Evolutionary conservation across 2,797 vertebrate genomes (phyloP), one percentile per base, ranked within the genome.

Genomic region (Mareca penelope): DNA sequence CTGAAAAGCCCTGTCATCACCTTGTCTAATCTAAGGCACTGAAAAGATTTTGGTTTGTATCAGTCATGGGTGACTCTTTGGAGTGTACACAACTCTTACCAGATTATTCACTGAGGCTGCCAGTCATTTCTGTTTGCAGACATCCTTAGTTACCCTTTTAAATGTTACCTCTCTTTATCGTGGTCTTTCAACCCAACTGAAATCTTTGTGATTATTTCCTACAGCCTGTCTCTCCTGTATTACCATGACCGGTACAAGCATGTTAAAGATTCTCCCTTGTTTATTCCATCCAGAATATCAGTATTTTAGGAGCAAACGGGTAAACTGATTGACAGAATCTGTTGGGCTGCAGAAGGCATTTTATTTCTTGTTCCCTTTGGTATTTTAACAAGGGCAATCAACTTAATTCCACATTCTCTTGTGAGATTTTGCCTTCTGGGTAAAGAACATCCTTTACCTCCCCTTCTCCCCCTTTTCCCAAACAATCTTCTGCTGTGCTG

Each of bases 371-470:
- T 48, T 95, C 64, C 64, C 50, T 93, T 63, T 79, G 65, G 65
- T 75, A 59, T 91, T 96, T 95, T 86, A 88, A 86, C 86, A 67
- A 91, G 93, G n/a, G 17, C 42, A 37, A 89, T 87, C 57, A 86
- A 68, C 53, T 55, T 82, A 73, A 93, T 94, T 87, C 73, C 84
- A 67, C 79, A 26, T 85, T 83, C 69, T 81, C 55, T 84, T 63
- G 15, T 57, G 70, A 85, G 68, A 69, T 84, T 93, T 82, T 94
- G 78, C 79, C 82, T 92, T 95, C 91, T 96, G 75, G 52, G 4
- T 94, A 89, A 94, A 69, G 71, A 60, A 79, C n/a, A 93, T 70
- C 55, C 75, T 95, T 80, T 78, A 59, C 64, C 23, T 92, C 76
- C 77, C 64, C 63, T 91, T 79, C 70, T 68, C 70, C 24, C 73